phyloP scores from a whole-genome alignment of 2,797 vertebrate species.

The Oryzias sinensis region DNA sequence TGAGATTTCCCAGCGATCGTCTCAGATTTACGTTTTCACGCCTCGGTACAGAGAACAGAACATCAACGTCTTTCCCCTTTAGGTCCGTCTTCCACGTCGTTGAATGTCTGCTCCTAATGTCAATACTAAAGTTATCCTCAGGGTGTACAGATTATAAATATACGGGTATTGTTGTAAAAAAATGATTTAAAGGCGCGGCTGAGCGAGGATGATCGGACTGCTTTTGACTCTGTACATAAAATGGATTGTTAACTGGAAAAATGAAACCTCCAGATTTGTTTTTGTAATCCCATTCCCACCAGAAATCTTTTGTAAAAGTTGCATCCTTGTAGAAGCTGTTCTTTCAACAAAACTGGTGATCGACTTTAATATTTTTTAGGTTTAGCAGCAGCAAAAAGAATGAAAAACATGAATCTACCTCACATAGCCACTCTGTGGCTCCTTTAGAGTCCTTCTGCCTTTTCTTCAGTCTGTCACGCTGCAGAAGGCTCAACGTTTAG shows the following conservation, averaged over 20 bases:
- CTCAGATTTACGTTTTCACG: slow-evolving; percentile 36
- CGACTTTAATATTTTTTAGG: slow-evolving; percentile 9
- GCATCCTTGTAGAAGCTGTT: not conserved
- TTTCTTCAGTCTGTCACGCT: slow-evolving; percentile 14
- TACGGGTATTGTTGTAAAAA: slow-evolving; percentile 80
- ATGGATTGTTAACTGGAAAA: too few relatives aligned
- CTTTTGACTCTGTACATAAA: not conserved
- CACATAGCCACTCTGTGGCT: slow-evolving; percentile 55
- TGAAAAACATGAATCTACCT: slow-evolving; percentile 73
- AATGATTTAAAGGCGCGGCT: slow-evolving; percentile 58
- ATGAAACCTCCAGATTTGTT: too few relatives aligned
- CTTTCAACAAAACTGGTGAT: slow-evolving; percentile 11
- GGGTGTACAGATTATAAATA: slow-evolving; percentile 77
- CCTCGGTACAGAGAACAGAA: slow-evolving; percentile 29
- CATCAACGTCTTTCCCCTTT: slow-evolving; percentile 29
- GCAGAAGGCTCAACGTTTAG: slow-evolving; percentile 6
- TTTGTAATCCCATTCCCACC: slow-evolving; percentile 9
- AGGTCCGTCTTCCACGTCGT: slow-evolving; percentile 5
- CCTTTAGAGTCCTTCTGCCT: slow-evolving; percentile 28
- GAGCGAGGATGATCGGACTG: slow-evolving; percentile 36
- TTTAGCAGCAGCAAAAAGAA: slow-evolving; percentile 29
- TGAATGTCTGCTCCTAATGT: slow-evolving; percentile 51
- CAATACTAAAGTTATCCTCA: slow-evolving; percentile 73
- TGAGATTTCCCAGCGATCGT: slow-evolving; percentile 13
- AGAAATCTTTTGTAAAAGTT: slow-evolving; percentile 9